Percentiles rank a stretch among this genome's conserved stretches.
phyloP scores from a whole-genome alignment of 2,113 vertebrate genomes.

The Nothoprocta perdicaria region DNA sequence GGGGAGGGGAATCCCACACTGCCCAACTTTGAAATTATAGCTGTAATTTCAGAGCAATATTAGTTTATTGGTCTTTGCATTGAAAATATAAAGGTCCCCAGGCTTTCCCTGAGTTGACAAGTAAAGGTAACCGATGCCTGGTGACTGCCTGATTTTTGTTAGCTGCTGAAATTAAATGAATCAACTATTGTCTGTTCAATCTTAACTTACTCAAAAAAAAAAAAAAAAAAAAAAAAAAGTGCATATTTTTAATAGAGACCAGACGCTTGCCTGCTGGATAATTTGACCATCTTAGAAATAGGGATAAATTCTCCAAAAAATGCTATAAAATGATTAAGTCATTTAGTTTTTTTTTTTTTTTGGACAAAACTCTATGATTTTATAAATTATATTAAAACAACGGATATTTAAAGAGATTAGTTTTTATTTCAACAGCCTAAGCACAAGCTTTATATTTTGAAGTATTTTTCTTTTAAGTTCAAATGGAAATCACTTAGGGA shows the following conservation, averaged over 20 bases:
- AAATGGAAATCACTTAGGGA: not conserved
- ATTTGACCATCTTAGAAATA: not conserved
- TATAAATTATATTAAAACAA: not conserved
- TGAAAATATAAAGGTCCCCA: not conserved
- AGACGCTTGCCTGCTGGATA: fast-evolving
- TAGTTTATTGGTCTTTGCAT: not conserved
- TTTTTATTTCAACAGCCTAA: not conserved
- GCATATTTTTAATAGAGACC: no score
- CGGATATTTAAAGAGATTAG: not conserved
- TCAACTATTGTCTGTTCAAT: not conserved
- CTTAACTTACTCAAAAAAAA: not conserved
- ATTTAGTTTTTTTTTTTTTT: not conserved
- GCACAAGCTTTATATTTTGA: not conserved
- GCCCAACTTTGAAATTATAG: not conserved
- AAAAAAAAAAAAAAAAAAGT: no score
- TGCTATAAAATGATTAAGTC: not conserved
- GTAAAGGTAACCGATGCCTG: not conserved
- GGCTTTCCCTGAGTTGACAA: not conserved
- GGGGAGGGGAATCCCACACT: not conserved
- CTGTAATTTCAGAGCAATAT: not conserved
- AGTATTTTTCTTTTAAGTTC: not conserved
- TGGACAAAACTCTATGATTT: not conserved
- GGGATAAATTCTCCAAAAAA: not conserved
- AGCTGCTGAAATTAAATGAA: not conserved
- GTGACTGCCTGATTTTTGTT: fast-evolving